Percentiles rank a stretch among this genome's conserved stretches.
These are phyloP conservation scores for Larimichthys crocea DNA, from an alignment of 2,113 vertebrate species.

Conservation along the genomic window DNA sequence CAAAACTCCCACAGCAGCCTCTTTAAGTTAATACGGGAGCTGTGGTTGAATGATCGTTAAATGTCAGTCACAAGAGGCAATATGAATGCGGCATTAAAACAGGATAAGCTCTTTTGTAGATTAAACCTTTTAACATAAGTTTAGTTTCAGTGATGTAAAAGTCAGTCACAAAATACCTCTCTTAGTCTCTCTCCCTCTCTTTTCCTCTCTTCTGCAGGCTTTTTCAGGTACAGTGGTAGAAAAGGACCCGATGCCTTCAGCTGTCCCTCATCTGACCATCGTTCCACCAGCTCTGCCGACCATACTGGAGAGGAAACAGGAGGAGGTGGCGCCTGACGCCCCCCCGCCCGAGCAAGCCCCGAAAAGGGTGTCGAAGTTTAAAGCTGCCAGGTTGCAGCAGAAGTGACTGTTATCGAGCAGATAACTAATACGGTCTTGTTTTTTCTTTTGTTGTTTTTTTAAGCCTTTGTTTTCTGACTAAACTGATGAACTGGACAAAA, in stretches of 20 bases:
- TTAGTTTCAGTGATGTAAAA: not conserved
- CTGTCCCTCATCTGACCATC: constrained; percentile 86
- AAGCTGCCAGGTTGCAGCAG: constrained; percentile 91
- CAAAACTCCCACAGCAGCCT: constrained; percentile 35
- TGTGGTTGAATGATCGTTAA: constrained; percentile 15
- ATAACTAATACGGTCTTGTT: not conserved
- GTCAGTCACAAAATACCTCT: not conserved
- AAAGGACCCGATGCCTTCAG: constrained; percentile 89
- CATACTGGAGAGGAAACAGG: constrained; percentile 92
- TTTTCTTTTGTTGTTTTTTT: not conserved
- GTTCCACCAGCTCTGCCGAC: constrained; percentile 90
- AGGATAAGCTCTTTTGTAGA: not conserved
- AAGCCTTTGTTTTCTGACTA: constrained; percentile 7
- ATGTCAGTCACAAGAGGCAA: not conserved
- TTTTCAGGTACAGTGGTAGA: constrained; percentile 98
- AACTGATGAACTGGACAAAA: not conserved
- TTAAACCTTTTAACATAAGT: not conserved
- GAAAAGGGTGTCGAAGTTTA: constrained; percentile 91
- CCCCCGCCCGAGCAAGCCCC: constrained; percentile 79
- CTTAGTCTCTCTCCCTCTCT: not conserved
- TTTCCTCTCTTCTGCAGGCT: constrained; percentile 81
- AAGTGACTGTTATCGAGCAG: constrained; percentile 70
- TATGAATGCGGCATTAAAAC: not conserved
- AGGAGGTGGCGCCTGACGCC: constrained; percentile 86
- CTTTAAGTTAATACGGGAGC: constrained; percentile 25